Percentiles rank a stretch among this genome's conserved stretches.
Conservation (phyloP, 2,113 vertebrate species). For the Rhodinocichla rosea region DNA sequence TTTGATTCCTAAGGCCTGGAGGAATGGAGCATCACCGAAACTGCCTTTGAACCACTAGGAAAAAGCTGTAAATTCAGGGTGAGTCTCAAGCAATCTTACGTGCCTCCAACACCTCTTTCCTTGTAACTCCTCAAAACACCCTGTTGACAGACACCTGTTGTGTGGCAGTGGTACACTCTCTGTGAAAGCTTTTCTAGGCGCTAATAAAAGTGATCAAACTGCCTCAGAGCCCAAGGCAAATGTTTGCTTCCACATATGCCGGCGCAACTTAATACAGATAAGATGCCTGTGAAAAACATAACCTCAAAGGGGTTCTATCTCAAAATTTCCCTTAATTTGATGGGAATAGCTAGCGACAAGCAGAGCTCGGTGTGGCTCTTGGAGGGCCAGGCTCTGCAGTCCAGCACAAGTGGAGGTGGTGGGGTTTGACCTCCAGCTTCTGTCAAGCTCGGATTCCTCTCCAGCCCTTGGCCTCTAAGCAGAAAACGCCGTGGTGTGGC, state of each 20-base stretch:
- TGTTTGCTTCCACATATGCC: not conserved
- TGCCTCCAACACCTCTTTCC: not conserved
- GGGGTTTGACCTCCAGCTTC: not conserved
- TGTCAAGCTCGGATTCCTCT: not conserved
- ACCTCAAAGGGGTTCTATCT: not conserved
- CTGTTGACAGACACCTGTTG: not conserved
- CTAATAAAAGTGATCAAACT: not conserved
- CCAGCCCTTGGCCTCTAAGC: not conserved
- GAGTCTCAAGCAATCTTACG: not conserved
- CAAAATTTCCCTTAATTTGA: not conserved
- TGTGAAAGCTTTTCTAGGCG: not conserved
- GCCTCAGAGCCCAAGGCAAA: not conserved
- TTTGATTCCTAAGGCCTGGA: not conserved
- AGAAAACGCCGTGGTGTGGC: accelerated
- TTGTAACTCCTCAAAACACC: not conserved
- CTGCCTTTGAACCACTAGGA: not conserved
- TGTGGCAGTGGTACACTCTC: not conserved
- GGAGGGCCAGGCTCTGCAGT: not conserved
- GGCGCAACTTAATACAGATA: not conserved
- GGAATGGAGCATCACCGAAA: not conserved
- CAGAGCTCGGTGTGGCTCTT: accelerated
- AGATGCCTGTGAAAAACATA: not conserved
- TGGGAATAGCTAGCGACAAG: not conserved
- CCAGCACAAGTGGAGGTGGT: not conserved
- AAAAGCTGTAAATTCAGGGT: not conserved